phyloP scores from a whole-genome alignment of 2,113 vertebrate species.

The Seriola rivoliana region DNA sequence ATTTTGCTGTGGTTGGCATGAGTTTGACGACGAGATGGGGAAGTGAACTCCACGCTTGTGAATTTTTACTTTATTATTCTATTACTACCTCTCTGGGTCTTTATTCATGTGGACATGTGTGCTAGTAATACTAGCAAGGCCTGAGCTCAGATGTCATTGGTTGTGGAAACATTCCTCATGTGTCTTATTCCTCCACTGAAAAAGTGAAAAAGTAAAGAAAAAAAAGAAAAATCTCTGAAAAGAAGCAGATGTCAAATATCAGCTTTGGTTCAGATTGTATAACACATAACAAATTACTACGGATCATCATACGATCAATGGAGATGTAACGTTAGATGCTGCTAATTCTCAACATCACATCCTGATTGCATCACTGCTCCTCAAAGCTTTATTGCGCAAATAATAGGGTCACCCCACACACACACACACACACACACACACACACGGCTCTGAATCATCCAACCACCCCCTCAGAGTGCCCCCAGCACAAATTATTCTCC shows the following conservation, averaged over 20 bases:
- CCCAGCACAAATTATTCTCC: slow-evolving; percentile 46
- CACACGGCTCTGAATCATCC: slow-evolving; percentile 27
- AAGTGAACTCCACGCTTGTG: slow-evolving; percentile 26
- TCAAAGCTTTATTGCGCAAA: slow-evolving; percentile 53
- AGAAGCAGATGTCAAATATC: slow-evolving; percentile 80
- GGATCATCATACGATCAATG: slow-evolving; percentile 64
- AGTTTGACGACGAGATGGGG: slow-evolving; percentile 2
- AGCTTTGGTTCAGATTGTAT: slow-evolving; percentile 52
- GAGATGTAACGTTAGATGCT: slow-evolving; percentile 61
- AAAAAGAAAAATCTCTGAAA: slow-evolving; percentile 48
- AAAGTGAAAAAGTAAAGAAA: slow-evolving; percentile 5
- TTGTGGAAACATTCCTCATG: slow-evolving; percentile 69
- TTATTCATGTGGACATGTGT: slow-evolving; percentile 41
- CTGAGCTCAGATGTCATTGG: slow-evolving; percentile 50
- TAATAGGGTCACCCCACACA: slow-evolving; percentile 32
- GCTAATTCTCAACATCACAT: slow-evolving; percentile 71
- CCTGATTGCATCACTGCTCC: slow-evolving; percentile 67
- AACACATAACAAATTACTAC: slow-evolving; percentile 69
- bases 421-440: neutral
- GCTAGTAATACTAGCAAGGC: slow-evolving; percentile 16
- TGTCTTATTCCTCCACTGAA: neutral
- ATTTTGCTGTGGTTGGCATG: slow-evolving; percentile 17
- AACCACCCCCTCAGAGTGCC: slow-evolving; percentile 4
- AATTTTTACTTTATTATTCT: slow-evolving; percentile 31
- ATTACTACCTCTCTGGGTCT: slow-evolving; percentile 34